Conservation (phyloP, 2,888 invertebrate species). For the Apoda limacodes region DNA sequence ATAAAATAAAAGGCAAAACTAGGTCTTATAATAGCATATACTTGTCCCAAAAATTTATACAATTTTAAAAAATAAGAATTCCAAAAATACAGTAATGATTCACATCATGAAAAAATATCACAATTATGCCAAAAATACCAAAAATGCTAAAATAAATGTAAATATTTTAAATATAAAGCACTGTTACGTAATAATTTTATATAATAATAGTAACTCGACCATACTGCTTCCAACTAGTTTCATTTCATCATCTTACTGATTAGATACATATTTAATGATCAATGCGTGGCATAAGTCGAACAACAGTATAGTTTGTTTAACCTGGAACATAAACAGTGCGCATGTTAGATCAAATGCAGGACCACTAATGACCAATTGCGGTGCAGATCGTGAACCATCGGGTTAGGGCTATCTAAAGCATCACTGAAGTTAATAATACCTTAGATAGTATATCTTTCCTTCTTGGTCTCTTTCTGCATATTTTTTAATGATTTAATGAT, state of each 20-base stretch:
- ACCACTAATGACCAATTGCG: too few species aligned
- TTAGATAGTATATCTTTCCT: too few species aligned
- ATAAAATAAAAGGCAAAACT: too few species aligned
- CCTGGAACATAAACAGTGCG: neutral
- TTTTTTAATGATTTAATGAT: too few species aligned
- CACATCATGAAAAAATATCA: conserved; percentile 61
- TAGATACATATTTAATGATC: conserved; percentile 24
- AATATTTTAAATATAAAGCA: conserved; percentile 56
- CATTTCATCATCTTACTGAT: conserved; percentile 39
- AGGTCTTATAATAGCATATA: conserved; percentile 57
- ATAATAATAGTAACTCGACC: conserved; percentile 43
- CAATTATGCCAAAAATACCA: conserved; percentile 62
- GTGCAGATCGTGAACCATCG: too few species aligned
- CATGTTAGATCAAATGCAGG: conserved; percentile 18
- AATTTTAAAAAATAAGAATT: conserved; percentile 53
- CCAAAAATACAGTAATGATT: conserved; percentile 58
- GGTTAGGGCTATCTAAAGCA: too few species aligned
- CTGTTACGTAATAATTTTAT: conserved; percentile 54
- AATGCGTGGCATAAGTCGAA: neutral
- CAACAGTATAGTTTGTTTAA: neutral
- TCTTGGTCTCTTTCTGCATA: too few species aligned
- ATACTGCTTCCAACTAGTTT: conserved; percentile 36
- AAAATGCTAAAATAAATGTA: conserved; percentile 59
- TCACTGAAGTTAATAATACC: too few species aligned
- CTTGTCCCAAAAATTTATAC: conserved; percentile 61